Evolutionary conservation across 2,888 invertebrate genomes (phyloP).

Genomic region (Acanthococcus lagerstroemiae): DNA sequence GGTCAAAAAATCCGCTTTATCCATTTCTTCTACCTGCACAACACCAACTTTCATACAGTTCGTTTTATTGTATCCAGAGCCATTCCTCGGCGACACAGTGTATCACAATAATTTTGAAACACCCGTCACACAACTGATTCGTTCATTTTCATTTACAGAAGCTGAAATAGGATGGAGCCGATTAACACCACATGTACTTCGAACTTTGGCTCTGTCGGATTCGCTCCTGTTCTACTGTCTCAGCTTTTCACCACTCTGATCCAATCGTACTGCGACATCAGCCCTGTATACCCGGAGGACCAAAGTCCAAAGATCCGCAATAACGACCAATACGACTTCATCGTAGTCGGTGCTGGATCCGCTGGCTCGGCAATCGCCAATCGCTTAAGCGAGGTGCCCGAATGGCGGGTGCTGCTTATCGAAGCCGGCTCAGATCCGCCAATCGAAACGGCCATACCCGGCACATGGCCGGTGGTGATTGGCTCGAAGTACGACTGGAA

Average conservation of each 20-base stretch:
- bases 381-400: conserved; percentile 10
- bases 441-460: conserved; percentile 12
- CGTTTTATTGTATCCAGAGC: too few species aligned
- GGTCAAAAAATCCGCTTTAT: too few species aligned
- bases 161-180: conserved; percentile 1
- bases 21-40: too few species aligned
- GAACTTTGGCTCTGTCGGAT: not conserved
- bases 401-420: conserved; percentile 8
- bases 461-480: not conserved
- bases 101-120: too few species aligned
- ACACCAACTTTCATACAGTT: not conserved
- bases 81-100: too few species aligned
- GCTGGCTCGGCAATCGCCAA: conserved; percentile 9
- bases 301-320: not conserved
- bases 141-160: not conserved
- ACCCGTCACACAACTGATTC: not conserved
- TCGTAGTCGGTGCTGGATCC: conserved; percentile 18
- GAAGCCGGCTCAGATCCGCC: conserved; percentile 18
- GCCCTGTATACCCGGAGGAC: not conserved
- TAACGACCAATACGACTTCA: conserved; percentile 14
- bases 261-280: conserved; percentile 7
- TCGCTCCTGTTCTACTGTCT: conserved; percentile 4
- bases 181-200: conserved; percentile 12
- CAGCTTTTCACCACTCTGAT: conserved; percentile 8
- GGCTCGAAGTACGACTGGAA: conserved; percentile 8